Evolutionary conservation across 2,797 vertebrate genomes (phyloP).

Genomic region (Chelon auratus): DNA sequence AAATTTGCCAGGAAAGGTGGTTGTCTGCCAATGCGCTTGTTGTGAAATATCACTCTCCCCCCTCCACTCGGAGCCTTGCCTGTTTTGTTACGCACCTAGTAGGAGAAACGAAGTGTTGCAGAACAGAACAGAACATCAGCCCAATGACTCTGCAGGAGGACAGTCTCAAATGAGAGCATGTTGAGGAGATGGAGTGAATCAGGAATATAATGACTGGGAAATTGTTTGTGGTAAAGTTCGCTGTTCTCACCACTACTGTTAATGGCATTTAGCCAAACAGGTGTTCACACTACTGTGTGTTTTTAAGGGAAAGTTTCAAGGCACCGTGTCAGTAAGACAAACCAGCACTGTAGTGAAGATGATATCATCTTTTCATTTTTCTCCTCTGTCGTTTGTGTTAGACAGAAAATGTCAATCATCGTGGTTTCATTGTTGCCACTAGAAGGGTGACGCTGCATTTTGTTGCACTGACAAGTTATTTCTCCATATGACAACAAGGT

Average conservation of each 20-base stretch:
- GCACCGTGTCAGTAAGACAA: slow-evolving; percentile 59
- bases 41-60: slow-evolving; percentile 73
- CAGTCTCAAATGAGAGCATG: slow-evolving; percentile 28
- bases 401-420: neutral
- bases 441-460: neutral
- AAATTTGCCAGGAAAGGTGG: slow-evolving; percentile 85
- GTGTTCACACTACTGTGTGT: slow-evolving; percentile 14
- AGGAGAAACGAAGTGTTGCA: slow-evolving; percentile 75
- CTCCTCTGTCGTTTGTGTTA: neutral
- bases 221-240: slow-evolving; percentile 6
- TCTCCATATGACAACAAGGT: neutral
- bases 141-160: slow-evolving; percentile 32
- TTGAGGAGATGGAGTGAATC: slow-evolving; percentile 13
- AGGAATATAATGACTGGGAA: slow-evolving; percentile 28
- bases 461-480: neutral
- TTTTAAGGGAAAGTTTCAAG: slow-evolving; percentile 35
- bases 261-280: slow-evolving; percentile 22
- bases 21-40: slow-evolving; percentile 81
- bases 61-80: slow-evolving; percentile 51
- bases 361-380: slow-evolving; percentile 29
- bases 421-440: neutral
- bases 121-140: slow-evolving; percentile 33
- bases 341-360: neutral
- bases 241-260: neutral
- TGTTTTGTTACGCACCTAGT: slow-evolving; percentile 63